phyloP scores from a whole-genome alignment of 2,797 vertebrate species.

The Coccyzus lansbergi region DNA sequence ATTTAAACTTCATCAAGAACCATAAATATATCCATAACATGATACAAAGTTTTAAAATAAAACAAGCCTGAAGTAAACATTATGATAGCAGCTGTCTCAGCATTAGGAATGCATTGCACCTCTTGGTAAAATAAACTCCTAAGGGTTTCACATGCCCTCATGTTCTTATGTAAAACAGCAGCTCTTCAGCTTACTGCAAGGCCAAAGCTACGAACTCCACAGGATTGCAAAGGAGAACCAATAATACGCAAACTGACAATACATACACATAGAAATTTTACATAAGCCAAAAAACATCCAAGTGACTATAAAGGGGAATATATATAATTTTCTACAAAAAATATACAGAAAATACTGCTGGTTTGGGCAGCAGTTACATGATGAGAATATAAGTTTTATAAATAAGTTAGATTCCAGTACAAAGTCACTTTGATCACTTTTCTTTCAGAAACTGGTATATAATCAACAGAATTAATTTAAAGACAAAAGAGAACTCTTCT shows the following conservation, averaged over 20 bases:
- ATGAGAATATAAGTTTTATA: no score
- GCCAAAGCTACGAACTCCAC: neutral
- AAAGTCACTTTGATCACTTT: neutral
- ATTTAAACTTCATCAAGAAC: neutral
- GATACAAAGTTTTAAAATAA: neutral
- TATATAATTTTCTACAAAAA: neutral
- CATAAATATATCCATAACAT: neutral
- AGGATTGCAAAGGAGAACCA: neutral
- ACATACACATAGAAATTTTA: neutral
- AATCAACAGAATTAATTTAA: neutral
- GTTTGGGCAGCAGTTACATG: fast-evolving
- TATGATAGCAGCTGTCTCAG: neutral
- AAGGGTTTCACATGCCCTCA: neutral
- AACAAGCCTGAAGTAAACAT: neutral
- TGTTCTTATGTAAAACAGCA: neutral
- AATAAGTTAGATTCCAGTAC: neutral
- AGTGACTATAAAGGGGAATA: neutral
- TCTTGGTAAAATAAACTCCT: neutral
- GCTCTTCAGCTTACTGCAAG: neutral
- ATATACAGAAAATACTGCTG: neutral
- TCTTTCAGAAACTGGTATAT: neutral
- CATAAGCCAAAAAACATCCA: neutral
- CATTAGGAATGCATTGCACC: neutral
- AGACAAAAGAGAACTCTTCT: neutral
- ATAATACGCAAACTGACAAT: neutral